Percentiles rank a stretch among this genome's conserved stretches.
Conservation (phyloP, 2,113 vertebrate species). For the Bombycilla garrulus region DNA sequence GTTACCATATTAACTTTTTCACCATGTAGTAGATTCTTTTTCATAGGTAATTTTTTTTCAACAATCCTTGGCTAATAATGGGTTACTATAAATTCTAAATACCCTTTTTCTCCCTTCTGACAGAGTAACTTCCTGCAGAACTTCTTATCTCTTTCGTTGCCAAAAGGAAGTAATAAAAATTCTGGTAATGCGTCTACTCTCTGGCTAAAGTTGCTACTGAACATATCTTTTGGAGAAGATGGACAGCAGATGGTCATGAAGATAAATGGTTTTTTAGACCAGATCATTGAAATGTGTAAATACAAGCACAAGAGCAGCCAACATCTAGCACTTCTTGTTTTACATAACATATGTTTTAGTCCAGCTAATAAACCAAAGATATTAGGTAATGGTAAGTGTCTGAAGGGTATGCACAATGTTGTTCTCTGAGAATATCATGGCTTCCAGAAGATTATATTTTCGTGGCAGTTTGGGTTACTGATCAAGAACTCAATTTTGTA, state of each 20-base stretch:
- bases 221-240: slow-evolving; percentile 85
- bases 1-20: neutral
- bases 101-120: neutral
- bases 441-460: neutral
- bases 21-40: neutral
- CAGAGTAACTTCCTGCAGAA: slow-evolving; percentile 95
- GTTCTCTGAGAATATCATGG: neutral
- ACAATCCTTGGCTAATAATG: neutral
- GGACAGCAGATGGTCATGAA: slow-evolving; percentile 90
- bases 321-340: slow-evolving; percentile 76
- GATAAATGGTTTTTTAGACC: slow-evolving; percentile 84
- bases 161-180: slow-evolving; percentile 76
- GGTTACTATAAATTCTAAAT: neutral
- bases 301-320: slow-evolving; percentile 69
- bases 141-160: slow-evolving; percentile 80
- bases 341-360: slow-evolving; percentile 86
- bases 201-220: slow-evolving; percentile 90
- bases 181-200: slow-evolving; percentile 61
- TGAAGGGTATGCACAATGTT: neutral
- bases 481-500: neutral
- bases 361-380: slow-evolving; percentile 86
- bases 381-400: slow-evolving; percentile 83
- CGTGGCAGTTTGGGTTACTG: neutral
- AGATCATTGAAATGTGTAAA: slow-evolving; percentile 83
- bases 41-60: neutral